Evolutionary conservation across 2,888 invertebrate genomes (phyloP).

Genomic region (Serripes groenlandicus): DNA sequence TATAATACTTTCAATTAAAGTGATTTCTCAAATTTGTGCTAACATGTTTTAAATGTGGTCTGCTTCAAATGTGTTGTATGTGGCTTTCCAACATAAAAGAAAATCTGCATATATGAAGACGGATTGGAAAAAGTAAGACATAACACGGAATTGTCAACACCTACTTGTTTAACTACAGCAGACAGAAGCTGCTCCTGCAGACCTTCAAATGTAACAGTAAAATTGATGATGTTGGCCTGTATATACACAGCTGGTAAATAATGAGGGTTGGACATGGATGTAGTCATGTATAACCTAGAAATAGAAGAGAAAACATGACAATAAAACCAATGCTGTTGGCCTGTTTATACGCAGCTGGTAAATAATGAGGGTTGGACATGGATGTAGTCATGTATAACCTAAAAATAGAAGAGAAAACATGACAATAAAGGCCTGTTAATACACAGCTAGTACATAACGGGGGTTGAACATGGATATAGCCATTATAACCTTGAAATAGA

Average conservation of each 20-base stretch:
- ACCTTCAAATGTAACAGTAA: slow-evolving; percentile 86
- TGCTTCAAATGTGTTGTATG: too few species aligned
- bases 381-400: slow-evolving; percentile 84
- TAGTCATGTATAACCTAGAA: slow-evolving; percentile 85
- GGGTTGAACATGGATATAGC: slow-evolving; percentile 85
- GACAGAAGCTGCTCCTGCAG: slow-evolving; percentile 86
- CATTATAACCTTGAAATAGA: slow-evolving; percentile 82
- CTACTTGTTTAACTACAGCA: slow-evolving; percentile 85
- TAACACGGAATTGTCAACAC: too few species aligned
- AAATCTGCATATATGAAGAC: too few species aligned
- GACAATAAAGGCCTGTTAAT: slow-evolving; percentile 85
- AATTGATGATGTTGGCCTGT: slow-evolving; percentile 86
- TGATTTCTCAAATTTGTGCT: too few species aligned
- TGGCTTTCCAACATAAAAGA: too few species aligned
- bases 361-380: slow-evolving; percentile 85
- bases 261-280: slow-evolving; percentile 85
- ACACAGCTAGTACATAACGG: slow-evolving; percentile 85
- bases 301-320: slow-evolving; percentile 65
- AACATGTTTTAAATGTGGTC: too few species aligned
- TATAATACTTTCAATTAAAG: too few species aligned
- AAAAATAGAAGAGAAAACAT: slow-evolving; percentile 86
- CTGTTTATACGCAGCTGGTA: slow-evolving; percentile 85
- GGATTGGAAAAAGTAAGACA: too few species aligned
- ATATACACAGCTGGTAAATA: slow-evolving; percentile 85
- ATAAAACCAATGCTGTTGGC: slow-evolving; percentile 86